Evolutionary conservation across 2,113 vertebrate genomes (phyloP).

Genomic region (Hippoglossus stenolepis): DNA sequence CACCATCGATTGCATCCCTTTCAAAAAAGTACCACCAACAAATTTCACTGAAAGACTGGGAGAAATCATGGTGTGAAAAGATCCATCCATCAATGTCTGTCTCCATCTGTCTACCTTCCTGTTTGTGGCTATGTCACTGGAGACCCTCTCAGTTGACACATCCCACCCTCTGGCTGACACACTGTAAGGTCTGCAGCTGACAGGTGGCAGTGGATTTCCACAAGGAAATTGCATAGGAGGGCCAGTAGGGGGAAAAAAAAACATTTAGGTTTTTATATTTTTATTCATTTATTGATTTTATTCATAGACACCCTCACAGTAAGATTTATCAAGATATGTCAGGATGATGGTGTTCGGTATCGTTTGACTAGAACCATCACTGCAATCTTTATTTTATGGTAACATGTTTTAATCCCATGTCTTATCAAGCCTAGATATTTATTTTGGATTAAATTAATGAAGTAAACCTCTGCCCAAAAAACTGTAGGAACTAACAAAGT

Average conservation of each 20-base stretch:
- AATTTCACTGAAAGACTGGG: neutral
- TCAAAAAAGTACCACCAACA: neutral
- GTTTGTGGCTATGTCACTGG: slow-evolving; percentile 12
- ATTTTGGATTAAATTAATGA: too few species aligned
- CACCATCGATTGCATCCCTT: neutral
- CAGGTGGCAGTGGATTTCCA: neutral
- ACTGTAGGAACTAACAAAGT: too few species aligned
- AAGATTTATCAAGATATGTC: too few species aligned
- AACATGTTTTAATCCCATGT: too few species aligned
- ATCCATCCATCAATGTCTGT: slow-evolving; percentile 34
- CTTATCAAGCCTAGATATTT: too few species aligned
- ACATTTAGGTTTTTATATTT: neutral
- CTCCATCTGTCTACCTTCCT: slow-evolving; percentile 21
- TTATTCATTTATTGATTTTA: neutral
- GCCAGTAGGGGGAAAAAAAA: neutral
- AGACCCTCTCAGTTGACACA: slow-evolving; percentile 14
- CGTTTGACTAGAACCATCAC: too few species aligned
- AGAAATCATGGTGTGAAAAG: neutral
- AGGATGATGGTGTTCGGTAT: too few species aligned
- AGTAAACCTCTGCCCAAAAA: too few species aligned
- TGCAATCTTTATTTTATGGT: too few species aligned
- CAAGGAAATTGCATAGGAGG: neutral
- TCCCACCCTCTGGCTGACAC: slow-evolving; percentile 5
- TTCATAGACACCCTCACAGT: too few species aligned
- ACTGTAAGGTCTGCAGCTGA: slow-evolving; percentile 4